These are phyloP conservation scores for Clarias batrachus DNA, from an alignment of 2,113 vertebrate species.

Conservation along the genomic window DNA sequence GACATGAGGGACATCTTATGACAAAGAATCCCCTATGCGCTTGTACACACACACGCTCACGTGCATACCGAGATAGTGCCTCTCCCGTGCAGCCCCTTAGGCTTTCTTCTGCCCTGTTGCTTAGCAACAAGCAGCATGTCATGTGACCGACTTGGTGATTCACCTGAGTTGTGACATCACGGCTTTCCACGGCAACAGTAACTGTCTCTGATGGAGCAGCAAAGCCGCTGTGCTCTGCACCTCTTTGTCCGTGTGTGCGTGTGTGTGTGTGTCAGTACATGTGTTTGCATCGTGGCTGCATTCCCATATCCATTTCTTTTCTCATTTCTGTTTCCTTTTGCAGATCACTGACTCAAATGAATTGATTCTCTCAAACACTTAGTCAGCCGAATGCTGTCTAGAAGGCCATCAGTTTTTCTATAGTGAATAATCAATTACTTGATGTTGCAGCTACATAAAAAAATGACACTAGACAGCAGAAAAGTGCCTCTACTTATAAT, in stretches of 20 bases:
- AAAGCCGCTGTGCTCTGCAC: background rate
- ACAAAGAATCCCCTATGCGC: conserved; percentile 51
- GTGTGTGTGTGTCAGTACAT: background rate
- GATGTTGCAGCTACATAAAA: background rate
- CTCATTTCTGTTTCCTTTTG: background rate
- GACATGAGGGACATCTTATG: conserved; percentile 66
- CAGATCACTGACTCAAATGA: conserved; percentile 4
- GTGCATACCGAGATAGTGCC: conserved; percentile 41
- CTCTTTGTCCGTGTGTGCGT: background rate
- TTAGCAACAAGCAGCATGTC: conserved; percentile 71
- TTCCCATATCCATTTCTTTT: background rate
- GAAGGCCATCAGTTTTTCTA: background rate
- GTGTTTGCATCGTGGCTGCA: conserved; percentile 15
- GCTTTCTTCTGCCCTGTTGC: conserved; percentile 74
- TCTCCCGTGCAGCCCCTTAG: conserved; percentile 65
- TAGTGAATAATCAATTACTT: conserved; percentile 11
- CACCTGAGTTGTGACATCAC: conserved; percentile 76
- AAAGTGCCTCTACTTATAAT: background rate
- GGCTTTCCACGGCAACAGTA: conserved; percentile 64
- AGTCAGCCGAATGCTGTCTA: background rate
- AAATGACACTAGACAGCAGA: conserved; percentile 6
- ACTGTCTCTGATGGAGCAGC: conserved; percentile 43
- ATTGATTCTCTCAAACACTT: background rate
- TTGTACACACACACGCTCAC: conserved; percentile 38
- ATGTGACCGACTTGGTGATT: conserved; percentile 78